A percentile compares a stretch with the other conserved stretches of the same genome.
phyloP scores from a whole-genome alignment of 2,797 vertebrate species.

The Cynopterus sphinx region DNA sequence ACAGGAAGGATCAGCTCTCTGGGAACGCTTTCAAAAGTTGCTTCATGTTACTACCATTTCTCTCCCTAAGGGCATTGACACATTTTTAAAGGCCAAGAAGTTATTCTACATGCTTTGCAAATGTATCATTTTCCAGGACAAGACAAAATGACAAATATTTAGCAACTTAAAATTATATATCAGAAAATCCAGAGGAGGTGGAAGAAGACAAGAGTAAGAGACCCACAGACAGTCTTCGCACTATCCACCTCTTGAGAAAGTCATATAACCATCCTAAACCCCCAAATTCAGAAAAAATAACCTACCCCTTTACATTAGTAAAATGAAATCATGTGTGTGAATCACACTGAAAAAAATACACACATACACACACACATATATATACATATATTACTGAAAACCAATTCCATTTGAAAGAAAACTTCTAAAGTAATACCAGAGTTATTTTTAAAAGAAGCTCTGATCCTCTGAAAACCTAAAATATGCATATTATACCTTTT shows the following conservation, averaged over 20 bases:
- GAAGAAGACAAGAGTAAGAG: background rate
- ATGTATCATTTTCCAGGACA: background rate
- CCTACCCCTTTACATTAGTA: background rate
- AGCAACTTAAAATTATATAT: background rate
- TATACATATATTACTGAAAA: background rate
- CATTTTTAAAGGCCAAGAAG: background rate
- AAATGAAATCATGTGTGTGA: background rate
- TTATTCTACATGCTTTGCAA: background rate
- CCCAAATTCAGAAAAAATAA: background rate
- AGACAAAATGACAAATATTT: background rate
- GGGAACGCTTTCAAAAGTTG: background rate
- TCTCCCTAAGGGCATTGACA: background rate
- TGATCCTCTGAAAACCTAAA: background rate
- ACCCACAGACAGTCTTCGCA: background rate
- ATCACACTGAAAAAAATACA: background rate
- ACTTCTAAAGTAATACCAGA: background rate
- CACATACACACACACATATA: background rate
- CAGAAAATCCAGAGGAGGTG: background rate
- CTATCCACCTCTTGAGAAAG: background rate
- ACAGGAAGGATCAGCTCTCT: background rate
- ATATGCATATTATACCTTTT: background rate
- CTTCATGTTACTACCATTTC: background rate
- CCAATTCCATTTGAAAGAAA: background rate
- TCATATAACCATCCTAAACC: background rate
- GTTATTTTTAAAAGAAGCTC: background rate